Conservation (phyloP, 1,140 invertebrate genomes). For the Frieseomelitta varia region DNA sequence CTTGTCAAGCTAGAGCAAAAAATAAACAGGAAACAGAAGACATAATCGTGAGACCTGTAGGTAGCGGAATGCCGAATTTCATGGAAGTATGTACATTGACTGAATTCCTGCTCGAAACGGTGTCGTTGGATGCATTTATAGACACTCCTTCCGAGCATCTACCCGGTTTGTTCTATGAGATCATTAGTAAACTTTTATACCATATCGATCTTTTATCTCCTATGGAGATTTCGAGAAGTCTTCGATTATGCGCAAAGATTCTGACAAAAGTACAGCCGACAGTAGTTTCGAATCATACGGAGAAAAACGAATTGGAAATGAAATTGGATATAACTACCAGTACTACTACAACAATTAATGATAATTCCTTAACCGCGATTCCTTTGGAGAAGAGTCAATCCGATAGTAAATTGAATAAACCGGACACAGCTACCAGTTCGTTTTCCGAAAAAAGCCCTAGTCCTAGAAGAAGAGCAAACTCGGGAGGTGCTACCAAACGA, state of each 20-base stretch:
- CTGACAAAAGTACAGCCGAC: conserved; percentile 89
- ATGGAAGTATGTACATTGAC: conserved; percentile 88
- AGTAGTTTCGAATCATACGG: conserved; percentile 71
- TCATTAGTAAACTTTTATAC: conserved; percentile 85
- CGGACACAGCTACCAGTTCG: conserved; percentile 66
- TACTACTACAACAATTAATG: conserved; percentile 36
- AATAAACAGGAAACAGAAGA: conserved; percentile 57
- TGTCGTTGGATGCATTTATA: conserved; percentile 90
- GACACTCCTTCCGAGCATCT: conserved; percentile 92
- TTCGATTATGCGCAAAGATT: conserved; percentile 89
- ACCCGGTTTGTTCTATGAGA: conserved; percentile 87
- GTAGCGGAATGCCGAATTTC: conserved; percentile 84
- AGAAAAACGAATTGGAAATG: conserved; percentile 61
- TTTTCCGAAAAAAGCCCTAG: conserved; percentile 74
- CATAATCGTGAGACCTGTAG: conserved; percentile 82
- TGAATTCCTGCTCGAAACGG: conserved; percentile 90
- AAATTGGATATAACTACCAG: conserved; percentile 52
- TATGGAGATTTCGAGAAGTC: conserved; percentile 85
- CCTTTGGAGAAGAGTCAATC: conserved; percentile 86
- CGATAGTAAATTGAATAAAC: conserved; percentile 85
- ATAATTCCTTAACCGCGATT: conserved; percentile 71
- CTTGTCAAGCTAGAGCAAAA: conserved; percentile 81
- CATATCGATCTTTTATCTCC: conserved; percentile 84
- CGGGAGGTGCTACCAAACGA: conserved; percentile 75
- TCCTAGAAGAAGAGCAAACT: conserved; percentile 78